Percentiles rank a stretch among this genome's conserved stretches.
These are phyloP conservation scores for Rhyacophila evoluta DNA, from an alignment of 2,888 invertebrate genomes.

Conservation along the genomic window DNA sequence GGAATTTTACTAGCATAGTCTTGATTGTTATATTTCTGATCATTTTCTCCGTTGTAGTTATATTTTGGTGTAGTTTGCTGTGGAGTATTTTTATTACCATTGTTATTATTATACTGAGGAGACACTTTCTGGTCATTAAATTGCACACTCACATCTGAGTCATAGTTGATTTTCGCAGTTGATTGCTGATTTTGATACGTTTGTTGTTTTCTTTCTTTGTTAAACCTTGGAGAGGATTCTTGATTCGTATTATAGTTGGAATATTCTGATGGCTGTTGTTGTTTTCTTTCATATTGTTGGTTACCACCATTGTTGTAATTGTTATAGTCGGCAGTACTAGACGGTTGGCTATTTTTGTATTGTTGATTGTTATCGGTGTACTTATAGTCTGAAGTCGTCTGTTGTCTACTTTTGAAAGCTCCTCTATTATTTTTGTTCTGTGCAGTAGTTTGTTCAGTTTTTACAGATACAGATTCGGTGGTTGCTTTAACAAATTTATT, in stretches of 20 bases:
- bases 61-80: slow-evolving; percentile 47
- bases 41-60: slow-evolving; percentile 44
- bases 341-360: slow-evolving; percentile 13
- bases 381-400: slow-evolving; percentile 55
- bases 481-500: background rate
- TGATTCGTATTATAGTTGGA: slow-evolving; percentile 54
- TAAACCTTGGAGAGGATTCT: slow-evolving; percentile 57
- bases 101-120: slow-evolving; percentile 55
- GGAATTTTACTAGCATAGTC: slow-evolving; percentile 26
- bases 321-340: slow-evolving; percentile 11
- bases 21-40: slow-evolving; percentile 44
- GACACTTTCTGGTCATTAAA: slow-evolving; percentile 55
- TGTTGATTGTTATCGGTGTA: slow-evolving; percentile 49
- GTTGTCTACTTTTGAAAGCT: slow-evolving; percentile 49
- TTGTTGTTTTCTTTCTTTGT: slow-evolving; percentile 57
- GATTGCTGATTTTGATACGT: slow-evolving; percentile 58
- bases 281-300: slow-evolving; percentile 26
- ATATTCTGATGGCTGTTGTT: slow-evolving; percentile 25
- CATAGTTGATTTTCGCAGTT: slow-evolving; percentile 56
- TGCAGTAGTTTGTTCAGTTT: slow-evolving; percentile 54
- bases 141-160: slow-evolving; percentile 57
- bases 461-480: slow-evolving; percentile 49
- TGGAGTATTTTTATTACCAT: slow-evolving; percentile 38
- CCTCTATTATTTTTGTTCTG: slow-evolving; percentile 54
- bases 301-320: slow-evolving; percentile 44